A percentile compares a stretch with the other conserved stretches of the same genome.
Evolutionary conservation across 2,113 vertebrate genomes (phyloP).

Genomic region (Phocoena sinus): DNA sequence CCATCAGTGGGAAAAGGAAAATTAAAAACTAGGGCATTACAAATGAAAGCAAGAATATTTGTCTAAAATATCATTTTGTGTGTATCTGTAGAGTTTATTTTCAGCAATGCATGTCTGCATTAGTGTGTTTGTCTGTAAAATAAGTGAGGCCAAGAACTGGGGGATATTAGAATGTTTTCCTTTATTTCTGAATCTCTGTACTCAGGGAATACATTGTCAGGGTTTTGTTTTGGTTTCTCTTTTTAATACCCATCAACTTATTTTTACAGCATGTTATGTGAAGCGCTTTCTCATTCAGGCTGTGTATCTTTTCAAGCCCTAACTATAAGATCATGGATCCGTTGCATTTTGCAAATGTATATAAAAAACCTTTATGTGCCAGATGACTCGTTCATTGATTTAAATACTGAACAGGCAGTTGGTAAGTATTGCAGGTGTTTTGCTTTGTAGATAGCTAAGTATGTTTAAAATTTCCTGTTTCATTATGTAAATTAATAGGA

Average conservation of each 20-base stretch:
- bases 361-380: slow-evolving; percentile 80
- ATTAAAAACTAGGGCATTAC: background rate
- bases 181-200: background rate
- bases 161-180: background rate
- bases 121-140: background rate
- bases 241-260: slow-evolving; percentile 32
- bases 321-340: slow-evolving; percentile 93
- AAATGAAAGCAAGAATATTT: slow-evolving; percentile 6
- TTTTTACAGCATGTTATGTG: slow-evolving; percentile 83
- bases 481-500: slow-evolving; percentile 30
- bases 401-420: slow-evolving; percentile 74
- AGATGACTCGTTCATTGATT: slow-evolving; percentile 68
- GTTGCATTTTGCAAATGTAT: slow-evolving; percentile 94
- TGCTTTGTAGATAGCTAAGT: background rate
- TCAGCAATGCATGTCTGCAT: background rate
- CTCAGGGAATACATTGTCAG: background rate
- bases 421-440: slow-evolving; percentile 69
- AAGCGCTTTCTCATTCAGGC: slow-evolving; percentile 77
- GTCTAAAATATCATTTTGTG: background rate
- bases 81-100: background rate
- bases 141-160: background rate
- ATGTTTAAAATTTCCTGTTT: background rate
- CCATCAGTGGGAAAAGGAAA: background rate
- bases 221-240: background rate
- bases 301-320: slow-evolving; percentile 86